These are phyloP conservation scores for Pelecanoides urinatrix DNA, from an alignment of 2,113 vertebrate genomes.

Conservation along the genomic window DNA sequence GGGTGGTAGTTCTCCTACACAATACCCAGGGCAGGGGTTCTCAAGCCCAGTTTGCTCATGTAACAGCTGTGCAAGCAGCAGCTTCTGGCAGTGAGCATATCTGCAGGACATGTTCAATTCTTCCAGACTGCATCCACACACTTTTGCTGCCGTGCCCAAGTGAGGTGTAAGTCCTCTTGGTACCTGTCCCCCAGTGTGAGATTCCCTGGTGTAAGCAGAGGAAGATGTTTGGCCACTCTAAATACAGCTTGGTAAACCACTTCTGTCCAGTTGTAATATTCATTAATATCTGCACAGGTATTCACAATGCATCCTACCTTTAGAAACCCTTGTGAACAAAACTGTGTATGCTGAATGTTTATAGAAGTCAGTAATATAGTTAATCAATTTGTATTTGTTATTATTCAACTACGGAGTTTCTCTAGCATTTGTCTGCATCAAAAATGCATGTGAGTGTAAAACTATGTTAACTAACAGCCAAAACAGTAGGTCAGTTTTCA, in stretches of 20 bases:
- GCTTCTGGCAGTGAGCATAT: not conserved
- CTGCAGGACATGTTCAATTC: not conserved
- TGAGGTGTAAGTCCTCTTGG: not conserved
- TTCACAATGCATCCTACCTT: not conserved
- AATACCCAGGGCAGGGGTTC: not conserved
- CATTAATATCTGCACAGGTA: not conserved
- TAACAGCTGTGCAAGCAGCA: not conserved
- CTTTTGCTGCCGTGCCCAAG: not conserved
- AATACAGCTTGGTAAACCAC: not conserved
- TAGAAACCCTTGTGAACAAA: not conserved
- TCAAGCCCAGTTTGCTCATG: not conserved
- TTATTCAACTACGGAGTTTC: not conserved
- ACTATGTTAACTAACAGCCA: not conserved
- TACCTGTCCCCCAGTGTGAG: not conserved
- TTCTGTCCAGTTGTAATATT: not conserved
- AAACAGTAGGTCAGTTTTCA: not conserved
- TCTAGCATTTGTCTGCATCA: not conserved
- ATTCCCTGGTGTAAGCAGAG: not conserved
- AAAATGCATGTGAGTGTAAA: not conserved
- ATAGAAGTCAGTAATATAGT: not conserved
- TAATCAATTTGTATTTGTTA: not conserved
- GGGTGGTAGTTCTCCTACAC: not conserved
- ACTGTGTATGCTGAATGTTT: not conserved
- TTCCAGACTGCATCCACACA: not conserved
- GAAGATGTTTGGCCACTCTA: not conserved